These are phyloP conservation scores for Nannospalax galili DNA, from an alignment of 2,113 vertebrate genomes.

Conservation along the genomic window DNA sequence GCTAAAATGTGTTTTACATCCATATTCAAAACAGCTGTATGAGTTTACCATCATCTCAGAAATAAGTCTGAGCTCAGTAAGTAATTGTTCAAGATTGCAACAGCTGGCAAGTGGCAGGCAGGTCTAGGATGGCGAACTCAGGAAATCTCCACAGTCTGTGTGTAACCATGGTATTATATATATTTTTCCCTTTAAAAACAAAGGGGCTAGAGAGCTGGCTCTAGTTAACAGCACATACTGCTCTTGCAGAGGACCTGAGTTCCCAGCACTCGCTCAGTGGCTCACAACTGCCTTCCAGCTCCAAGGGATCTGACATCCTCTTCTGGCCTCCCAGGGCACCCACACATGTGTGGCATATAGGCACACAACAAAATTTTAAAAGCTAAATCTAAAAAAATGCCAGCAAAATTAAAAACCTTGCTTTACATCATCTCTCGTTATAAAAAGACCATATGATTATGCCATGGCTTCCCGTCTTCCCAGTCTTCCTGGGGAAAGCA, in stretches of 20 bases:
- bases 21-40: neutral
- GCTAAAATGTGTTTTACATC: slow-evolving; percentile 40
- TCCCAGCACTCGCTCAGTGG: too few relatives aligned
- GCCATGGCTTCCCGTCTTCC: slow-evolving; percentile 1
- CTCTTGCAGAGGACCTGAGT: too few relatives aligned
- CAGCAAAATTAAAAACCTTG: slow-evolving; percentile 42
- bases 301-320: too few relatives aligned
- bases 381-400: too few relatives aligned
- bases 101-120: neutral
- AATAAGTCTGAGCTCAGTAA: neutral
- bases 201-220: too few relatives aligned
- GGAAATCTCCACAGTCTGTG: slow-evolving; percentile 9
- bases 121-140: slow-evolving; percentile 11
- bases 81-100: slow-evolving; percentile 32
- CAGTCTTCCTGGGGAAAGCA: slow-evolving; percentile 27
- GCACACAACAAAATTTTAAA: too few relatives aligned
- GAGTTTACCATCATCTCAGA: slow-evolving; percentile 43
- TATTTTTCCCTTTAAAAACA: slow-evolving; percentile 46
- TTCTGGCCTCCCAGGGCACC: too few relatives aligned
- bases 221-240: too few relatives aligned
- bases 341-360: too few relatives aligned
- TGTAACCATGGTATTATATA: neutral
- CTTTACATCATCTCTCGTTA: neutral
- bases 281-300: too few relatives aligned
- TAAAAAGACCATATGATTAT: slow-evolving; percentile 21